Evolutionary conservation across 2,888 invertebrate genomes (phyloP).

Genomic region (Isotomurus palustris): DNA sequence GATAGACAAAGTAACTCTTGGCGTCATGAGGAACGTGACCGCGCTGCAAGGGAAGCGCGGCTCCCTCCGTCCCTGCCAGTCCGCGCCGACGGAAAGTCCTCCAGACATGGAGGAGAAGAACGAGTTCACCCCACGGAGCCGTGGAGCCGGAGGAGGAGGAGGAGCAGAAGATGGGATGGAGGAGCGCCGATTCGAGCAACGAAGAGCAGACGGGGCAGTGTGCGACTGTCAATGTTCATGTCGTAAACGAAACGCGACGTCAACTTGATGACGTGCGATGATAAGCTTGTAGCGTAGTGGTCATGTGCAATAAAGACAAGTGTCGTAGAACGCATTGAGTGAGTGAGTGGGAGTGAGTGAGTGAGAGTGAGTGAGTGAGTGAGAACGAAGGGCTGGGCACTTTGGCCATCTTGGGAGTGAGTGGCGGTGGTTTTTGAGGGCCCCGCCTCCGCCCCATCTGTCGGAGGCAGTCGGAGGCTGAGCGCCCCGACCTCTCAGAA

Average conservation of each 20-base stretch:
- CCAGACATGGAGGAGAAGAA: slow-evolving; percentile 5
- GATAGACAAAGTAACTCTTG: slow-evolving; percentile 28
- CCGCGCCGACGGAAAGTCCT: slow-evolving; percentile 1
- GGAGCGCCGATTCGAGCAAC: slow-evolving; percentile 8
- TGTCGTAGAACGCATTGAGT: slow-evolving; percentile 8
- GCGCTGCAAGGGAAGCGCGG: not conserved
- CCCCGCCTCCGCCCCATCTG: no score
- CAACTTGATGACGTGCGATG: not conserved
- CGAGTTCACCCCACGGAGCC: not conserved
- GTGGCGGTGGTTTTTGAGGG: no score
- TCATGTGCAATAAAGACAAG: not conserved
- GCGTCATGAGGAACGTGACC: slow-evolving; percentile 21
- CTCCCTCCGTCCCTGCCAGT: slow-evolving; percentile 18
- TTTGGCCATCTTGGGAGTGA: no score
- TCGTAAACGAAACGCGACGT: slow-evolving; percentile 10
- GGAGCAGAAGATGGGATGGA: slow-evolving; percentile 14
- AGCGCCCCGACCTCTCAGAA: no score
- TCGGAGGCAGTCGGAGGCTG: no score
- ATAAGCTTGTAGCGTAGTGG: not conserved
- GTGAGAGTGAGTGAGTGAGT: no score
- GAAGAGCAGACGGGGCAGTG: slow-evolving; percentile 17
- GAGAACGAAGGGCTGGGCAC: no score
- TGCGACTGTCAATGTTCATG: slow-evolving; percentile 31
- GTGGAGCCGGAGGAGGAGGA: no score
- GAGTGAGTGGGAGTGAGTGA: no score